Conservation (phyloP, 1,140 invertebrate species). For the Drosophila sturtevanti region DNA sequence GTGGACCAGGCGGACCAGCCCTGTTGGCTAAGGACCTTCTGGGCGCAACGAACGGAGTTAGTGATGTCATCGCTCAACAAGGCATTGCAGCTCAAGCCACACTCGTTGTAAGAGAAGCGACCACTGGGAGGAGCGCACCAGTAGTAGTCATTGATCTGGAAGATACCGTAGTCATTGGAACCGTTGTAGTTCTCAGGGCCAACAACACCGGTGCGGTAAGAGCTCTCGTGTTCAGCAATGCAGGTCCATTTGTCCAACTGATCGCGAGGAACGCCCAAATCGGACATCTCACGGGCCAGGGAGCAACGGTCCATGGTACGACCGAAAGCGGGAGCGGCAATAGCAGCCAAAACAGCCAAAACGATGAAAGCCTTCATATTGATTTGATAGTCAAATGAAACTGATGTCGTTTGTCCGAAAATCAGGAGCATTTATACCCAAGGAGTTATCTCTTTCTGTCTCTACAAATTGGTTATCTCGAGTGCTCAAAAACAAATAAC, state of each 20-base stretch:
- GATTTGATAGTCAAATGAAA: conserved; percentile 11
- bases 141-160: conserved; percentile 71
- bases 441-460: conserved; percentile 25
- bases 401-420: conserved; percentile 3
- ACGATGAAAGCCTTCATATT: conserved; percentile 56
- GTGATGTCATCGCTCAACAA: conserved; percentile 48
- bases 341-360: conserved; percentile 38
- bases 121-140: conserved; percentile 58
- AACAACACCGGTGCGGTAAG: conserved; percentile 45
- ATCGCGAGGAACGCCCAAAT: conserved; percentile 41
- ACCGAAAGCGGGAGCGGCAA: conserved; percentile 15
- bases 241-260: conserved; percentile 51
- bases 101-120: conserved; percentile 44
- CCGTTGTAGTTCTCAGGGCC: conserved; percentile 54
- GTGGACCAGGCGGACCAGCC: conserved; percentile 65
- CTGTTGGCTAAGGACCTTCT: conserved; percentile 49
- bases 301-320: conserved; percentile 51
- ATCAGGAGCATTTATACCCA: conserved; percentile 15
- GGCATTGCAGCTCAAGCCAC: conserved; percentile 40
- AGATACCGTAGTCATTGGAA: conserved; percentile 66
- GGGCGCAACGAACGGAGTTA: conserved; percentile 49
- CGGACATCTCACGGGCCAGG: conserved; percentile 49
- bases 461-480: conserved; percentile 12
- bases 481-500: background rate
- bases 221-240: conserved; percentile 56